Evolutionary conservation across 2,888 invertebrate species (phyloP).

Genomic region (Baronia brevicornis): DNA sequence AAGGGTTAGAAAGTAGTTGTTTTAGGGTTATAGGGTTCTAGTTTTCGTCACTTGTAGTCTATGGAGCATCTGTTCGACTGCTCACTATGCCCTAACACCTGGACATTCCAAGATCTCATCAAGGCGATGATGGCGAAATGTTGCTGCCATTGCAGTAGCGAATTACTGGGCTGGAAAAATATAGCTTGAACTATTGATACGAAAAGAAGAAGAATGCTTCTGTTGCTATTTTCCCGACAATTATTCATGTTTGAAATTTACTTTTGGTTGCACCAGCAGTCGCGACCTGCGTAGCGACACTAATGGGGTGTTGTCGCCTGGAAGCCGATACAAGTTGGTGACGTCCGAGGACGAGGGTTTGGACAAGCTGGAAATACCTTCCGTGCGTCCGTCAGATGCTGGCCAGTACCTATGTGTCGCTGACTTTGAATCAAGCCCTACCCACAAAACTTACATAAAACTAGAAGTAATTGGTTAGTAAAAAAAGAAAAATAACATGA

Average conservation of each 20-base stretch:
- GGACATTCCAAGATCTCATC: too few species aligned
- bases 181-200: too few species aligned
- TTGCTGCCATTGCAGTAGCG: too few species aligned
- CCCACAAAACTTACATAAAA: constrained; percentile 47
- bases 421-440: constrained; percentile 53
- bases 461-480: constrained; percentile 51
- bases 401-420: constrained; percentile 56
- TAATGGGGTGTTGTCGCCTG: constrained; percentile 26
- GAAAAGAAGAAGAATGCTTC: too few species aligned
- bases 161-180: too few species aligned
- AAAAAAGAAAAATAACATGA: not conserved
- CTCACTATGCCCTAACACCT: too few species aligned
- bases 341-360: constrained; percentile 34
- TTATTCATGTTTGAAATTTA: not conserved
- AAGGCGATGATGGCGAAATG: too few species aligned
- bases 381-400: constrained; percentile 43
- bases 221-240: too few species aligned
- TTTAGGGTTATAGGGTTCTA: too few species aligned
- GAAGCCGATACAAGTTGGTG: constrained; percentile 43
- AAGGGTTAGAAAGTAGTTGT: too few species aligned
- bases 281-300: constrained; percentile 51
- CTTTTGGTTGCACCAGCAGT: constrained; percentile 46
- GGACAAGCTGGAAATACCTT: constrained; percentile 41
- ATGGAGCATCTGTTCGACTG: too few species aligned
- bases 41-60: too few species aligned